These are phyloP conservation scores for Nemapogon koenigi DNA, from an alignment of 2,888 invertebrate species.

Conservation along the genomic window DNA sequence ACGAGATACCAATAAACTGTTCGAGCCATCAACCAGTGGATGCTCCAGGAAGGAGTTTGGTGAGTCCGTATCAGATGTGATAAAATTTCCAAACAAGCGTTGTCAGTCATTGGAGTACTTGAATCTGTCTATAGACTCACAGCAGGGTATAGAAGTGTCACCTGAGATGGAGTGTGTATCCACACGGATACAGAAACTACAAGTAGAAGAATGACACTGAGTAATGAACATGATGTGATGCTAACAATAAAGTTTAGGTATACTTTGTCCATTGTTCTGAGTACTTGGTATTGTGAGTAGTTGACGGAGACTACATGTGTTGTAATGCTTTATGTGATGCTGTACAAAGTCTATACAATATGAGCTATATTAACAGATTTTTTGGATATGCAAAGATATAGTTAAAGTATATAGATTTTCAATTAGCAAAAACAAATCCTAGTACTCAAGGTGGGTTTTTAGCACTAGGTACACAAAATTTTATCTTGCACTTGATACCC, in stretches of 20 bases:
- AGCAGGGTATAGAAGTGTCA: conserved; percentile 32
- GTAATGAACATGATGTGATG: conserved; percentile 12
- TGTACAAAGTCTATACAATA: too few relatives aligned
- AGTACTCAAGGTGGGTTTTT: too few relatives aligned
- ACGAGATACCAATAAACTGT: conserved; percentile 33
- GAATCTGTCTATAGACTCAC: conserved; percentile 42
- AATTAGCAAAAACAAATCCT: too few relatives aligned
- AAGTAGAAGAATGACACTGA: conserved; percentile 65
- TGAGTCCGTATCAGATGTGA: conserved; percentile 23
- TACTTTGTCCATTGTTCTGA: too few relatives aligned
- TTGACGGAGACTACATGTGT: too few relatives aligned
- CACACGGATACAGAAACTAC: conserved; percentile 67
- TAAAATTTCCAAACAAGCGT: conserved; percentile 47
- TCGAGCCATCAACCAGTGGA: conserved; percentile 50
- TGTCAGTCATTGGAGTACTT: conserved; percentile 69
- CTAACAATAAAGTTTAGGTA: conserved; percentile 17
- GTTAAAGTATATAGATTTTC: too few relatives aligned
- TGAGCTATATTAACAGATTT: too few relatives aligned
- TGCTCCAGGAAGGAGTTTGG: conserved; percentile 28
- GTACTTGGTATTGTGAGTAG: too few relatives aligned
- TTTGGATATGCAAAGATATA: too few relatives aligned
- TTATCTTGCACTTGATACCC: too few relatives aligned
- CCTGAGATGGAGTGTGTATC: conserved; percentile 69
- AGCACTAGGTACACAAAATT: too few relatives aligned
- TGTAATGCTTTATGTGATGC: too few relatives aligned